Conservation (phyloP, 2,888 invertebrate genomes). For the Caprella mutica region DNA sequence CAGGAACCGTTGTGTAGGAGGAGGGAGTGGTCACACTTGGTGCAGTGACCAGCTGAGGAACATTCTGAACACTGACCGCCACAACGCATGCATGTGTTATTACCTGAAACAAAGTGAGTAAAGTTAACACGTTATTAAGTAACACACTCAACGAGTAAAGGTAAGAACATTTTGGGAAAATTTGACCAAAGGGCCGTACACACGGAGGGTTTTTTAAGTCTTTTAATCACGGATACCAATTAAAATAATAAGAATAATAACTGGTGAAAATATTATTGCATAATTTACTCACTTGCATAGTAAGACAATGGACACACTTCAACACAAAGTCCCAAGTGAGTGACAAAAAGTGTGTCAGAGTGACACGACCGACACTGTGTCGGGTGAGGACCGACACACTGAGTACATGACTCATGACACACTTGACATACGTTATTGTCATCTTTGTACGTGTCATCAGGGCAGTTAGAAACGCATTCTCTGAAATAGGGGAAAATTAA, state of each 20-base stretch:
- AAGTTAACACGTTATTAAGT: no score
- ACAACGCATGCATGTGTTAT: constrained; percentile 60
- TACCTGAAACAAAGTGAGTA: constrained; percentile 14
- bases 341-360: constrained; percentile 55
- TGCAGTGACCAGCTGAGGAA: constrained; percentile 69
- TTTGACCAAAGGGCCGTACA: constrained; percentile 4
- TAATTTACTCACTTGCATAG: constrained; percentile 56
- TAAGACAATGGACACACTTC: constrained; percentile 83
- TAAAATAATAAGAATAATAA: no score
- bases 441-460: constrained; percentile 69
- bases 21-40: constrained; percentile 76
- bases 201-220: no score
- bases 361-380: constrained; percentile 76
- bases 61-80: constrained; percentile 76
- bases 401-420: constrained; percentile 79
- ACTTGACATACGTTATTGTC: constrained; percentile 69
- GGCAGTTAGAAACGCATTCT: constrained; percentile 71
- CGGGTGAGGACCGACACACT: constrained; percentile 75
- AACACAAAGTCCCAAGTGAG: constrained; percentile 72
- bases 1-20: constrained; percentile 71
- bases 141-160: constrained; percentile 6
- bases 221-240: no score
- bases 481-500: constrained; percentile 48
- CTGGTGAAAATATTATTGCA: neutral
- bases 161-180: constrained; percentile 16